Evolutionary conservation across 2,113 vertebrate genomes (phyloP), one percentile per base, ranked within the genome.

Genomic region (Sylvia atricapilla): DNA sequence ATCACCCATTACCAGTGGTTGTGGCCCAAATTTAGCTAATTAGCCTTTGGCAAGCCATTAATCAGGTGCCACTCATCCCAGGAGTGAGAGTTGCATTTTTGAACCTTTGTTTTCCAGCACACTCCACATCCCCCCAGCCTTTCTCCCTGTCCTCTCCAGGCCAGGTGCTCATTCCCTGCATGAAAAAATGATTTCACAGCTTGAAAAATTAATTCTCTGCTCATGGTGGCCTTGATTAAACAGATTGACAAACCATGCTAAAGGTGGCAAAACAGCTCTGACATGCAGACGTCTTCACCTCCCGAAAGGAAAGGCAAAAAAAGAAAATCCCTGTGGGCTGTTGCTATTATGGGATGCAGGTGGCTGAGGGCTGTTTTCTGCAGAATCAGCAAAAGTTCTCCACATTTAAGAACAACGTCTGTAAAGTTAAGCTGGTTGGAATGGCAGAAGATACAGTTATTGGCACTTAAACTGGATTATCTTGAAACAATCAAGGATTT

Each of bases 121-220:
- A 5, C 1, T 58, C 33, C 6, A 4, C n/a, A 27, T n/a, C 5
- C 11, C 23, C 24, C 18, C 43, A 41, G 28, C n/a, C 56, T 69
- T 41, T 44, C 25, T 43, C 28, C 52, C 0, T 2, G 33, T 64
- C 74, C 22, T 59, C 41, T 49, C 39, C 64, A 88, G 67, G 56
- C 31, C 68, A 63, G 73, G n/a, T 20, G 2, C 66, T 92, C 11
- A 0, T 77, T 87, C 31, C 41, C 55, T 35, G 59, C 4, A 1
- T n/a, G 31, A 74, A 77, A 60, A 68, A 92, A 90, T 55, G 10
- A 88, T 73, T 95, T 94, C n/a, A 22, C 43, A 11, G 70, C 77
- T 86, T 77, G 70, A 58, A 67, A 52, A 75, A 90, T 93, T 92
- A 93, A 94, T 95, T 92, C 89, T 53, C 68, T 84, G 86, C 88